Conservation (phyloP, 2,888 invertebrate species). For the Drosophila buzzatii region DNA sequence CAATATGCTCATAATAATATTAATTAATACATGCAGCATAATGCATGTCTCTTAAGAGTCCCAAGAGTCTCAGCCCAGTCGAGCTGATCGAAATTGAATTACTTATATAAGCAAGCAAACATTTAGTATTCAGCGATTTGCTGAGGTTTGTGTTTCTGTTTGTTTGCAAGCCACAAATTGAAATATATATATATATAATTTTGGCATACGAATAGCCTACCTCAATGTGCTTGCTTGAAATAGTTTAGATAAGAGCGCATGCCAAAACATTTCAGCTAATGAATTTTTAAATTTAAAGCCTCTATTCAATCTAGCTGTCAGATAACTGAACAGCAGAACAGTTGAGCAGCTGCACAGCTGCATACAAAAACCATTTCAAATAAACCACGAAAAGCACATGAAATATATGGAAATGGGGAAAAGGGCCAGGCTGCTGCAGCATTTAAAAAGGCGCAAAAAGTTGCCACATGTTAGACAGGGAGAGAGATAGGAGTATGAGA, state of each 20-base stretch:
- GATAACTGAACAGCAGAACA: not conserved
- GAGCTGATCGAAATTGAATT: not conserved
- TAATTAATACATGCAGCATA: slow-evolving; percentile 1
- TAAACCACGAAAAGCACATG: slow-evolving; percentile 13
- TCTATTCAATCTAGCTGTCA: slow-evolving; percentile 25
- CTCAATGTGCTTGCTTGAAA: slow-evolving; percentile 29
- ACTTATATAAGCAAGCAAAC: not conserved
- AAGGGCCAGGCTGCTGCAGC: not conserved
- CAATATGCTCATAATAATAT: not conserved
- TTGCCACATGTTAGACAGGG: not conserved
- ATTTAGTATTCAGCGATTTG: slow-evolving; percentile 9
- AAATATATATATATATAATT: not conserved
- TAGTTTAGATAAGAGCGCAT: slow-evolving; percentile 20
- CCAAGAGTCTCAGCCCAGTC: not conserved
- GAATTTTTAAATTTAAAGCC: slow-evolving; percentile 42
- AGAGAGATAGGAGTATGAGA: not conserved
- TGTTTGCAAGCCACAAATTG: slow-evolving; percentile 9
- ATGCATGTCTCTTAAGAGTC: not conserved
- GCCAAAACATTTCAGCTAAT: slow-evolving; percentile 30
- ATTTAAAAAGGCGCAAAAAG: slow-evolving; percentile 18
- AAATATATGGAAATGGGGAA: not conserved
- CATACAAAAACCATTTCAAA: slow-evolving; percentile 21
- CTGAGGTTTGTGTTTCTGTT: not conserved
- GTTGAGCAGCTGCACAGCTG: slow-evolving; percentile 22
- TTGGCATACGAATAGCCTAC: slow-evolving; percentile 17